These are phyloP conservation scores for Coturnix japonica DNA, from an alignment of 2,113 vertebrate species.

Conservation along the genomic window DNA sequence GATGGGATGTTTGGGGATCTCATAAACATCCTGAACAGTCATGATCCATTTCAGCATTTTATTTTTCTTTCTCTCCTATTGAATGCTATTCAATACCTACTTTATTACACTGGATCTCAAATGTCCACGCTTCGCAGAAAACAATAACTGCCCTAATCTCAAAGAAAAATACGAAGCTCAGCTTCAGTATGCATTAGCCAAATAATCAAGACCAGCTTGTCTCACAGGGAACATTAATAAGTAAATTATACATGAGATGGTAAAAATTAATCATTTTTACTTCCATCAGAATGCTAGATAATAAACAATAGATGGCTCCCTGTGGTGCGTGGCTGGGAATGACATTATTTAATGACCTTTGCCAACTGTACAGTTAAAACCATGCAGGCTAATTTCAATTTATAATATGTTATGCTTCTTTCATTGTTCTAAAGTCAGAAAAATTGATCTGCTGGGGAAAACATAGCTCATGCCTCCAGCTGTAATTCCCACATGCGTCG, in stretches of 20 bases:
- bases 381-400: background rate
- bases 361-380: background rate
- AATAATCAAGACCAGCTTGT: background rate
- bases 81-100: background rate
- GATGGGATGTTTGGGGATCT: background rate
- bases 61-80: background rate
- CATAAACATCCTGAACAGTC: too few relatives aligned
- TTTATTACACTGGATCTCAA: background rate
- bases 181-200: background rate
- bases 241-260: constrained; percentile 5
- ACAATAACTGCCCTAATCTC: background rate
- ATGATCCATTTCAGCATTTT: too few relatives aligned
- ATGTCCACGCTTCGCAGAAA: background rate
- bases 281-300: background rate
- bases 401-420: background rate
- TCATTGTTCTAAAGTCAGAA: background rate
- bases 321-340: background rate
- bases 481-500: background rate
- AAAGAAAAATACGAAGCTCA: background rate
- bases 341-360: constrained; percentile 27
- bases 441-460: background rate
- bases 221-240: background rate
- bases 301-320: background rate
- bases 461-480: background rate
- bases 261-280: constrained; percentile 33